Conservation (phyloP, 30 jellyfish, hydroid and myxozoan genomes). For the Aurelia sp. region DNA sequence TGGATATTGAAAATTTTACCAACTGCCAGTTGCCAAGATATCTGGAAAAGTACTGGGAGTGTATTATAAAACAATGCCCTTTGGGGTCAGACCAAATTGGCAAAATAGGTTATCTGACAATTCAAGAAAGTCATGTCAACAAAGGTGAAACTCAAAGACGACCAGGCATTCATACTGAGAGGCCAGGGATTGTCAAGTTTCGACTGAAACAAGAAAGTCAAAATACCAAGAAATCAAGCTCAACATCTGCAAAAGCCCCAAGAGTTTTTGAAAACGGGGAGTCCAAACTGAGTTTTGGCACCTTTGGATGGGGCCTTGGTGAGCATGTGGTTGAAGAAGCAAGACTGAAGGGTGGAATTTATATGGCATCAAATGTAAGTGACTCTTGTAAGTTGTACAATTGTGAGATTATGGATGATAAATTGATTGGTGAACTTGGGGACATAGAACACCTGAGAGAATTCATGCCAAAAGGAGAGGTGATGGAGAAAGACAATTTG, state of each 20-base stretch:
- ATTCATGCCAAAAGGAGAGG: conserved; percentile 27
- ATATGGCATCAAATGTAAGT: conserved; percentile 63
- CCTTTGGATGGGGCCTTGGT: conserved; percentile 63
- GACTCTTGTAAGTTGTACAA: conserved; percentile 68
- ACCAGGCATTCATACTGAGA: conserved; percentile 69
- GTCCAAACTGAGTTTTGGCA: no score
- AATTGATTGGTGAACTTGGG: conserved; percentile 48
- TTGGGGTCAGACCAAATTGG: conserved; percentile 15
- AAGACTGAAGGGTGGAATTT: conserved; percentile 52
- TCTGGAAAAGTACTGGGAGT: conserved; percentile 3
- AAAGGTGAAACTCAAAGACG: conserved; percentile 55
- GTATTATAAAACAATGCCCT: background rate
- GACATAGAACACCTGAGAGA: conserved; percentile 63
- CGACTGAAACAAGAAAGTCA: background rate
- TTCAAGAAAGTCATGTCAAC: conserved; percentile 63
- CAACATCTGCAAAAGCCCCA: background rate
- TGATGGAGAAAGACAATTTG: conserved; percentile 29
- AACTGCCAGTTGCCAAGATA: conserved; percentile 36
- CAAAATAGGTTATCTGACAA: conserved; percentile 52
- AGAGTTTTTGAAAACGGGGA: background rate
- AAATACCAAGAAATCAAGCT: background rate
- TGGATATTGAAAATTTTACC: background rate
- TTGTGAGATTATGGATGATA: conserved; percentile 40
- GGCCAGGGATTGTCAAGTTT: conserved; percentile 43
- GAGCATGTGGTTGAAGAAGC: background rate